phyloP scores from a whole-genome alignment of 2,113 vertebrate genomes.

The Crotophaga sulcirostris region DNA sequence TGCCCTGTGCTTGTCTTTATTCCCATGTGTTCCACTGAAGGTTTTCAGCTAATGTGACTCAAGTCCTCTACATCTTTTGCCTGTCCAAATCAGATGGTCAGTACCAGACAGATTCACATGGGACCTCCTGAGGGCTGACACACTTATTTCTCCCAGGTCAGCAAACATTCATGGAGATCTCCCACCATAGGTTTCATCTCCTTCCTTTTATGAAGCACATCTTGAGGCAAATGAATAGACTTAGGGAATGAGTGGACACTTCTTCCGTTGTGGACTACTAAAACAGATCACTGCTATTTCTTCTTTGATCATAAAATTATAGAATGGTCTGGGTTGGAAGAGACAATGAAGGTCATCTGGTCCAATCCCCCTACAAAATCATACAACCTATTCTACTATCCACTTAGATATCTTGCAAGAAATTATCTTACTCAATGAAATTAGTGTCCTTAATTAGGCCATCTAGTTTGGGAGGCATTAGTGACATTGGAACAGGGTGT shows the following conservation, averaged over 20 bases:
- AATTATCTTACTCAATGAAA: slow-evolving; percentile 1
- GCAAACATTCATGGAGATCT: not conserved
- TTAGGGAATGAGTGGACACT: not conserved
- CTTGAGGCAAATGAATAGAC: not conserved
- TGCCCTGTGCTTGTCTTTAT: not conserved
- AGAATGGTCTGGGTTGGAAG: no score
- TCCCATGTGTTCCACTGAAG: not conserved
- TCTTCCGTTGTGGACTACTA: not conserved
- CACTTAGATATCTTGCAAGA: not conserved
- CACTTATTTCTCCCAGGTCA: not conserved
- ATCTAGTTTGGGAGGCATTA: not conserved
- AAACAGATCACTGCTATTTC: not conserved
- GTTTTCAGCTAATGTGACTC: not conserved
- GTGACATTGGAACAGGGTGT: not conserved
- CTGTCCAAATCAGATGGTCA: not conserved
- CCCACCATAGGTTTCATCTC: not conserved
- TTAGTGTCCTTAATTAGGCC: not conserved
- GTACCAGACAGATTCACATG: not conserved
- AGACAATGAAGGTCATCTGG: no score
- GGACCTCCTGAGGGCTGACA: not conserved
- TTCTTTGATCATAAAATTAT: not conserved
- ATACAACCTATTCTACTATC: not conserved
- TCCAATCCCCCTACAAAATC: not conserved
- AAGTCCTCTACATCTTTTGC: not conserved
- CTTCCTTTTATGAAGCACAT: not conserved